phyloP scores from a whole-genome alignment of 1,140 invertebrate species.

The Linepithema humile region DNA sequence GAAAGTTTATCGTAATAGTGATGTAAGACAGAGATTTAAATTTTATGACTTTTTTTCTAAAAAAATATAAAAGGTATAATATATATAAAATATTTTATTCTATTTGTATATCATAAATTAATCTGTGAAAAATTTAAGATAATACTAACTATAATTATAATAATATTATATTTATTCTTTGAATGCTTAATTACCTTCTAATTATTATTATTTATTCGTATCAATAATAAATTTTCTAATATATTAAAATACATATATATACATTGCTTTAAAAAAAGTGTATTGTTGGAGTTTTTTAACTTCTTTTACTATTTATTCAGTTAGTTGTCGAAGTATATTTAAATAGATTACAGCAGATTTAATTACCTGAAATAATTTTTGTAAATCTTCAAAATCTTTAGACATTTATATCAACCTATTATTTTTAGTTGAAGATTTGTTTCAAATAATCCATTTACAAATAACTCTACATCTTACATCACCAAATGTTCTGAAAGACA shows the following conservation, averaged over 20 bases:
- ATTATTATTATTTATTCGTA: not conserved
- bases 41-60: not conserved
- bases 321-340: conserved; percentile 39
- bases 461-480: conserved; percentile 68
- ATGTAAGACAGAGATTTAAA: not conserved
- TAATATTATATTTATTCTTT: not conserved
- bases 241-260: not conserved
- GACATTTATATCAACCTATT: not conserved
- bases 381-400: no score
- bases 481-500: conserved; percentile 65
- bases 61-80: not conserved
- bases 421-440: no score
- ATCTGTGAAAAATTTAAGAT: not conserved
- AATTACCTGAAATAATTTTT: conserved; percentile 39
- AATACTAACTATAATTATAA: not conserved
- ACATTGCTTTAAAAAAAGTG: not conserved
- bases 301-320: conserved; percentile 21
- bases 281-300: not conserved
- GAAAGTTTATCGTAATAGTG: not conserved
- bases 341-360: conserved; percentile 31
- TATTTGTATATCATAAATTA: not conserved
- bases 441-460: no score
- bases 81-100: not conserved
- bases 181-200: not conserved
- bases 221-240: conserved; percentile 2